A percentile compares a stretch with the other conserved stretches of the same genome.
Conservation (phyloP, 2,113 vertebrate genomes). For the Promerops cafer region DNA sequence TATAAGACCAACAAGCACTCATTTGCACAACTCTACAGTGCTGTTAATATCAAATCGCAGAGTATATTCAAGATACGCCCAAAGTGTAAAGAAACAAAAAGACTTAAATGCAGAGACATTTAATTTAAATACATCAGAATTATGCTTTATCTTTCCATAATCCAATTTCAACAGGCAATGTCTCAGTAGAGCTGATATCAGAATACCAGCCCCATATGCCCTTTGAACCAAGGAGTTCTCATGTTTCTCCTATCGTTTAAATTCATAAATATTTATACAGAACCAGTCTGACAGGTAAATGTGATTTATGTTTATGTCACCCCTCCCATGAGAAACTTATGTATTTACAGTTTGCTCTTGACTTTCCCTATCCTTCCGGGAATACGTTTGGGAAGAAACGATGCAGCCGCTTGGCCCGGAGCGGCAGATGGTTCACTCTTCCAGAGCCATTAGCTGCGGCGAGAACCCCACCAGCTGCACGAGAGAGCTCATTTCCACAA, state of each 20-base stretch:
- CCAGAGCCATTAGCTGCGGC: constrained; percentile 28
- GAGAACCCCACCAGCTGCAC: constrained; percentile 48
- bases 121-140: background rate
- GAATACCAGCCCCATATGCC: background rate
- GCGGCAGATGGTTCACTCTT: constrained; percentile 51
- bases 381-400: background rate
- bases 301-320: constrained; percentile 31
- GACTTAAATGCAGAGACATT: background rate
- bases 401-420: background rate
- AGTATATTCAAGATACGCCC: background rate
- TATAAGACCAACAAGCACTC: background rate
- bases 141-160: constrained; percentile 9
- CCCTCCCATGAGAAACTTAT: constrained; percentile 5
- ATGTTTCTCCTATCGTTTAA: background rate
- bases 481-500: constrained; percentile 8
- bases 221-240: constrained; percentile 11
- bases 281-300: background rate
- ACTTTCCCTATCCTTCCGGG: constrained; percentile 14
- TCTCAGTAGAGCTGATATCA: background rate
- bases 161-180: background rate
- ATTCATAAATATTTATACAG: constrained; percentile 24
- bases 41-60: background rate
- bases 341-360: constrained; percentile 48
- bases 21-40: background rate
- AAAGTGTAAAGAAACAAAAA: background rate